Conservation (phyloP, 2,797 vertebrate genomes). For the Myotis myotis region DNA sequence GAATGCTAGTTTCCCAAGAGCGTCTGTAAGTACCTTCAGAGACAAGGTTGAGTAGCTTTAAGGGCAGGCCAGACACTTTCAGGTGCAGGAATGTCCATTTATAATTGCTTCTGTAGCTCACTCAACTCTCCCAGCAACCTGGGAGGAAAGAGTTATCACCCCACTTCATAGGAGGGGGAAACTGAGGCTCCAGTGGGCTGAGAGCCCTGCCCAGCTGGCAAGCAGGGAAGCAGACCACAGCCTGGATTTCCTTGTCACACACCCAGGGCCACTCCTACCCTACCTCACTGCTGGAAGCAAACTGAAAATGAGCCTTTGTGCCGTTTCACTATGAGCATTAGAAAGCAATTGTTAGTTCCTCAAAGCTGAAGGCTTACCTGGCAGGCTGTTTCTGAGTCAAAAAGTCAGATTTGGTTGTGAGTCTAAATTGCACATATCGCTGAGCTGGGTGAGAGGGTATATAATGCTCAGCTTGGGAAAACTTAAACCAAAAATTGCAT, state of each 20-base stretch:
- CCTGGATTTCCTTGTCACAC: background rate
- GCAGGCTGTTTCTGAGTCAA: background rate
- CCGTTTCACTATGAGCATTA: background rate
- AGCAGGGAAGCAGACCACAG: background rate
- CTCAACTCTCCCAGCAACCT: background rate
- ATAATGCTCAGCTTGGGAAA: background rate
- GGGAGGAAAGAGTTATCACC: background rate
- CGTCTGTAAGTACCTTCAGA: background rate
- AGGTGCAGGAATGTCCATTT: background rate
- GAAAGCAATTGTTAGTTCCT: background rate
- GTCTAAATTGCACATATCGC: background rate
- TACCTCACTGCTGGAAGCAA: background rate
- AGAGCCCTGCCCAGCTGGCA: background rate
- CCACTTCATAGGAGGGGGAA: background rate
- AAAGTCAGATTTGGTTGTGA: background rate
- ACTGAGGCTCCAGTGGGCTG: background rate
- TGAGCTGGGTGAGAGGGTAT: background rate
- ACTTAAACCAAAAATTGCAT: background rate
- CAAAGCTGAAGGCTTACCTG: background rate
- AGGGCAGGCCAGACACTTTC: background rate
- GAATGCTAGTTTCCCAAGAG: slow-evolving; percentile 3
- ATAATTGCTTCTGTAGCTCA: background rate
- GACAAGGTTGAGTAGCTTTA: background rate
- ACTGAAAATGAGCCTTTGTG: background rate
- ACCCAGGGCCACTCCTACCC: background rate